Evolutionary conservation across 2,113 vertebrate genomes (phyloP).

Genomic region (Phoxinus phoxinus): DNA sequence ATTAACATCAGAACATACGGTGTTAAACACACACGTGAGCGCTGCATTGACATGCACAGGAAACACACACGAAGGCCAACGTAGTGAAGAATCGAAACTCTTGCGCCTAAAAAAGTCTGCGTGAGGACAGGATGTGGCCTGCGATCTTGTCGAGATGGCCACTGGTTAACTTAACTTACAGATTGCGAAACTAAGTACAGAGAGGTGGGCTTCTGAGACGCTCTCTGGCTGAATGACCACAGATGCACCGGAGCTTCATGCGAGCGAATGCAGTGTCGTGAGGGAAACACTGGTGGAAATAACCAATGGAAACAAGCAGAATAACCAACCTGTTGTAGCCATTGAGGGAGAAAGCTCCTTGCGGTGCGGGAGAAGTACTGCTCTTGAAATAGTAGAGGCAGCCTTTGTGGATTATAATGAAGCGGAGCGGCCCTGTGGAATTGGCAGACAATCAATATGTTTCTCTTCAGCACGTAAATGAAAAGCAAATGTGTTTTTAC

Average conservation of each 20-base stretch:
- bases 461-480: neutral
- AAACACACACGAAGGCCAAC: neutral
- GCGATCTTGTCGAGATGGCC: neutral
- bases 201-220: neutral
- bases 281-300: neutral
- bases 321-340: constrained; percentile 94
- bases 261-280: neutral
- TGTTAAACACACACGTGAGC: neutral
- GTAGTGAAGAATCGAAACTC: constrained; percentile 2
- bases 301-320: neutral
- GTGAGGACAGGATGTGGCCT: constrained; percentile 56
- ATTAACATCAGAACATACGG: neutral
- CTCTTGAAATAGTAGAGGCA: constrained; percentile 97
- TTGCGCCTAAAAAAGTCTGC: neutral
- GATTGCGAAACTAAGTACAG: neutral
- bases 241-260: neutral
- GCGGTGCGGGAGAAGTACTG: constrained; percentile 90
- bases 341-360: constrained; percentile 94
- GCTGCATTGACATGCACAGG: neutral
- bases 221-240: neutral
- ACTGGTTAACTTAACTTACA: neutral
- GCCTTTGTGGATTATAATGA: constrained; percentile 92
- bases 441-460: neutral
- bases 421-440: constrained; percentile 90
- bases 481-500: neutral